Percentiles rank a stretch among this genome's conserved stretches.
phyloP scores from a whole-genome alignment of 2,797 vertebrate species.

The Muscicapa striata region DNA sequence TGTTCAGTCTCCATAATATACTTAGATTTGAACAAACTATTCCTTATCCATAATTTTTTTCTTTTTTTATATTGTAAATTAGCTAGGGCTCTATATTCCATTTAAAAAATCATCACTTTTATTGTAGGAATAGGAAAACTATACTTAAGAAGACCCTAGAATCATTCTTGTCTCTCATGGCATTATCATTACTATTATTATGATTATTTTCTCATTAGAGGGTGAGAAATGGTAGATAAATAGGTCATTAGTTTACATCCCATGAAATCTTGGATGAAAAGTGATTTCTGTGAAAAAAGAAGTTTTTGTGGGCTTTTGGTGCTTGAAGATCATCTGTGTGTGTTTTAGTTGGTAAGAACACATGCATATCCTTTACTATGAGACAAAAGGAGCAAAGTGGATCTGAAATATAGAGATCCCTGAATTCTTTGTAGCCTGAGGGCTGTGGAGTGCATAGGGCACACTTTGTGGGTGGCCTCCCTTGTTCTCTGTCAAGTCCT shows the following conservation, averaged over 20 bases:
- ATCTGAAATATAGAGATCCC: not conserved
- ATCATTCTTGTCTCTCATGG: not conserved
- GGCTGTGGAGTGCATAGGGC: not conserved
- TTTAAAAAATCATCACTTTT: not conserved
- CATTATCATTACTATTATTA: not conserved
- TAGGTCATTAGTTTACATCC: not conserved
- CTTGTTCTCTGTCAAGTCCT: not conserved
- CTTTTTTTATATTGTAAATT: not conserved
- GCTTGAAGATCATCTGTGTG: not conserved
- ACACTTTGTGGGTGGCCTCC: accelerated
- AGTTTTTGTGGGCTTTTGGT: not conserved
- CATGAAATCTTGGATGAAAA: not conserved
- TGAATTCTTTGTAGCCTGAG: not conserved
- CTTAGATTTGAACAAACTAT: not conserved
- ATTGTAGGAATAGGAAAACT: not conserved
- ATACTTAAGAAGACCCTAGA: not conserved
- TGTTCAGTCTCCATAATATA: not conserved
- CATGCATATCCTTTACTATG: not conserved
- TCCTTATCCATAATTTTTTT: not conserved
- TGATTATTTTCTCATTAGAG: not conserved
- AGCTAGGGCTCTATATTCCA: not conserved
- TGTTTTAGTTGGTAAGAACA: not conserved
- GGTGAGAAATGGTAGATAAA: not conserved
- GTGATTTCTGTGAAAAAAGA: not conserved
- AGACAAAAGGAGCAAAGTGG: not conserved